These are phyloP conservation scores for Psettodes erumei DNA, from an alignment of 2,113 vertebrate species.

Conservation along the genomic window DNA sequence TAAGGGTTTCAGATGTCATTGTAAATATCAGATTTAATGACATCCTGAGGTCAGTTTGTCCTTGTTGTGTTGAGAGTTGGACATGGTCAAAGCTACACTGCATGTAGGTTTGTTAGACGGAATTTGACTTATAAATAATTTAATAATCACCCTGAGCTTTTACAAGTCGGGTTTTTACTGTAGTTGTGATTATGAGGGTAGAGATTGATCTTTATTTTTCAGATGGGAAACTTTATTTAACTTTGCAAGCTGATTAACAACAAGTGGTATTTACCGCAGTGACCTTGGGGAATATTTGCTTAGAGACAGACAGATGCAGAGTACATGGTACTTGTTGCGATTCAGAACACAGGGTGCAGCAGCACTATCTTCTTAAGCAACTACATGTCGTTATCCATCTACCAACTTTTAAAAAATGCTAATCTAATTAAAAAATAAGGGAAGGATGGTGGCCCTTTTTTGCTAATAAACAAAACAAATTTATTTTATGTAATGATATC, in stretches of 20 bases:
- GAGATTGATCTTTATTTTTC: conserved; percentile 15
- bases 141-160: conserved; percentile 42
- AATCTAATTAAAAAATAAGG: too few species aligned
- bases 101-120: conserved; percentile 34
- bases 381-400: neutral
- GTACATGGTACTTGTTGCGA: neutral
- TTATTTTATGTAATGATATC: neutral
- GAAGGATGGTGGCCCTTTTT: neutral
- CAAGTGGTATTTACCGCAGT: conserved; percentile 34
- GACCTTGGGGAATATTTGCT: conserved; percentile 21
- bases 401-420: neutral
- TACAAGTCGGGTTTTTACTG: conserved; percentile 28
- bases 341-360: neutral
- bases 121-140: conserved; percentile 39
- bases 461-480: too few species aligned
- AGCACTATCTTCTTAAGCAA: neutral
- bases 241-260: conserved; percentile 12
- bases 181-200: neutral
- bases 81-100: conserved; percentile 21
- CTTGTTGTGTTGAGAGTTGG: conserved; percentile 61
- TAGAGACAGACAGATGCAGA: neutral
- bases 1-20: conserved; percentile 78
- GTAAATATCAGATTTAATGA: conserved; percentile 78
- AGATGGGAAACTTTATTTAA: conserved; percentile 19
- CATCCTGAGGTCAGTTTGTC: conserved; percentile 73